A percentile compares a stretch with the other conserved stretches of the same genome.
These are phyloP conservation scores for Rhizomys pruinosus DNA, from an alignment of 2,113 vertebrate species.

Conservation along the genomic window DNA sequence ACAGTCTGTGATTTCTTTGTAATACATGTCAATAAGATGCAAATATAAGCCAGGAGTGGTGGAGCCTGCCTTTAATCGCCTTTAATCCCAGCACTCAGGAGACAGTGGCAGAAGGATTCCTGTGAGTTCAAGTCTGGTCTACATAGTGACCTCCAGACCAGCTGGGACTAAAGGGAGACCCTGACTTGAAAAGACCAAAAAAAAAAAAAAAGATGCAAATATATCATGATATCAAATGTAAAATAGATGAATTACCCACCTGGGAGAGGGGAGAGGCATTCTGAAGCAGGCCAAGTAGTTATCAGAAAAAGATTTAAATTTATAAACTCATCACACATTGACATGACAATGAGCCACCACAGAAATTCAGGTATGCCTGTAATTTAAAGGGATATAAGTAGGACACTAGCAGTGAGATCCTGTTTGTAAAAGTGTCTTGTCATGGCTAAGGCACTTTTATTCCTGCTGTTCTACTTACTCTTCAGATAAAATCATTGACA, in stretches of 20 bases:
- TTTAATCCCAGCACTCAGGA: no score
- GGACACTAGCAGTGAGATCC: constrained; percentile 30
- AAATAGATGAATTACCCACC: constrained; percentile 68
- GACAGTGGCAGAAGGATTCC: no score
- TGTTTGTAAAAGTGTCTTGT: constrained; percentile 37
- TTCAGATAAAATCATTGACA: constrained; percentile 41
- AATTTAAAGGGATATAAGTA: constrained; percentile 51
- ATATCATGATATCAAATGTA: constrained; percentile 60
- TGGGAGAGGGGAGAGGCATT: not conserved
- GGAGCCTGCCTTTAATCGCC: no score
- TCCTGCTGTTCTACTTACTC: not conserved
- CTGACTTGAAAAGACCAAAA: no score
- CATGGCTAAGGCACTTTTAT: not conserved
- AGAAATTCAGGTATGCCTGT: constrained; percentile 50
- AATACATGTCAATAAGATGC: constrained; percentile 60
- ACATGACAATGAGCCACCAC: constrained; percentile 59
- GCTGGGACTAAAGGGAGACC: no score
- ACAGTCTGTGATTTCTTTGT: not conserved
- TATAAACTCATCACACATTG: constrained; percentile 70
- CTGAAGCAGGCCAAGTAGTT: constrained; percentile 66
- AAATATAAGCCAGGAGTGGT: no score
- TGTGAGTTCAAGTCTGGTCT: no score
- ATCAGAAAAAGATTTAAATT: constrained; percentile 64
- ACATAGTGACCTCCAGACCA: no score
- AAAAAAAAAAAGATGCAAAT: no score